phyloP scores from a whole-genome alignment of 2,797 vertebrate genomes.

The Hemibagrus guttatus region DNA sequence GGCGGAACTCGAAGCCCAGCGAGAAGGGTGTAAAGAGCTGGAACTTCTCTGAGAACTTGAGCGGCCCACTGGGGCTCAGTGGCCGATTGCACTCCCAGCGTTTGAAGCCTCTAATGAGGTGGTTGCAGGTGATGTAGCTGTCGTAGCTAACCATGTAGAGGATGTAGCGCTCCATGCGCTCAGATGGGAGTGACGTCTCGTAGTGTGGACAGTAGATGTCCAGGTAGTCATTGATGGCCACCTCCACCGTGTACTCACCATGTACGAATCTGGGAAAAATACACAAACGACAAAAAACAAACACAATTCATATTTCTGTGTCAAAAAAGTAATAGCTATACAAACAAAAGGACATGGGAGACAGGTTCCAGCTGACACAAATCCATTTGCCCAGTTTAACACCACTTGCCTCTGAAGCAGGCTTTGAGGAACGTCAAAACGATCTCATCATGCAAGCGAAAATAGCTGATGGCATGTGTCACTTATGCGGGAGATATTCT shows the following conservation, averaged over 20 bases:
- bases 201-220: constrained; percentile 97
- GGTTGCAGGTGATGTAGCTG: constrained; percentile 88
- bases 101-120: constrained; percentile 88
- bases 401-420: constrained; percentile 16
- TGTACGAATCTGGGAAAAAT: constrained; percentile 74
- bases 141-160: constrained; percentile 95
- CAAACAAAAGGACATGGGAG: constrained; percentile 10
- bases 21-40: constrained; percentile 98
- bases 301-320: not conserved
- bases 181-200: constrained; percentile 74
- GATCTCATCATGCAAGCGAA: constrained; percentile 31
- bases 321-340: not conserved
- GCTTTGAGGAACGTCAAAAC: constrained; percentile 30
- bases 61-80: constrained; percentile 82
- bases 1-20: constrained; percentile 93
- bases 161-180: constrained; percentile 87
- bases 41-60: constrained; percentile 97
- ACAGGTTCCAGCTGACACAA: constrained; percentile 6
- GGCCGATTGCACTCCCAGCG: constrained; percentile 96
- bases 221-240: constrained; percentile 95
- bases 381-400: constrained; percentile 33
- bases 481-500: constrained; percentile 45
- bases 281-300: constrained; percentile 11
- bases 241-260: constrained; percentile 91
- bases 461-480: constrained; percentile 52